Evolutionary conservation across 64 coral and sea anemone species (phyloP).

Genomic region (Montipora cactus): DNA sequence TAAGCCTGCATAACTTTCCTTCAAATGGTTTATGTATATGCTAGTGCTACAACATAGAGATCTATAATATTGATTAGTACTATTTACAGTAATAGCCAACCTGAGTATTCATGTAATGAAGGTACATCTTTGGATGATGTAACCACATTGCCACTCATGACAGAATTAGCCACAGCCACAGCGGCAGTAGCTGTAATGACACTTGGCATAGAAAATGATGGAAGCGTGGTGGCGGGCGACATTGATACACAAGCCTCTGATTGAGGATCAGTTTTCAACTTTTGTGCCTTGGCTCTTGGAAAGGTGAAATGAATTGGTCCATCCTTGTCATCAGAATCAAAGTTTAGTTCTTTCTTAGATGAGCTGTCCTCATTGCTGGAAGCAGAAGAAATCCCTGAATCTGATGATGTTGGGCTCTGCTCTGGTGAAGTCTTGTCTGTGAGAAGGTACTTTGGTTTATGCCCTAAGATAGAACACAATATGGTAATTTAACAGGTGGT

Average conservation of each 20-base stretch:
- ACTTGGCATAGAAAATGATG: slow-evolving; percentile 73
- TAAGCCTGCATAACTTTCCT: no score
- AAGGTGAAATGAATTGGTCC: slow-evolving; percentile 71
- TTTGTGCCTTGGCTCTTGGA: slow-evolving; percentile 64
- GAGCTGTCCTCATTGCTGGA: slow-evolving; percentile 89
- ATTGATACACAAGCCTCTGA: slow-evolving; percentile 42
- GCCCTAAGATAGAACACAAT: slow-evolving; percentile 35
- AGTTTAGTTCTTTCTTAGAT: slow-evolving; percentile 74
- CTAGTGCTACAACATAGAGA: no score
- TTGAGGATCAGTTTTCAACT: slow-evolving; percentile 24
- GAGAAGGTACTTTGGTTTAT: slow-evolving; percentile 77
- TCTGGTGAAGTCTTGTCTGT: slow-evolving; percentile 88
- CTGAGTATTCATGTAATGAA: background rate
- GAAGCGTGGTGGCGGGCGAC: background rate
- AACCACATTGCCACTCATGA: slow-evolving; percentile 70
- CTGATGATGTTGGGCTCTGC: slow-evolving; percentile 96
- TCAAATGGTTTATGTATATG: no score
- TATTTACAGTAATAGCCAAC: background rate
- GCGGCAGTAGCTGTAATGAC: slow-evolving; percentile 91
- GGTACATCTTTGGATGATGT: slow-evolving; percentile 6
- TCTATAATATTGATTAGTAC: no score
- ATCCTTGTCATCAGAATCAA: slow-evolving; percentile 81
- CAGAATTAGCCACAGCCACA: slow-evolving; percentile 91
- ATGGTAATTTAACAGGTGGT: background rate
- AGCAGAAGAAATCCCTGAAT: slow-evolving; percentile 95